These are phyloP conservation scores for Semnornis frantzii DNA, from an alignment of 2,113 vertebrate genomes.

Conservation along the genomic window DNA sequence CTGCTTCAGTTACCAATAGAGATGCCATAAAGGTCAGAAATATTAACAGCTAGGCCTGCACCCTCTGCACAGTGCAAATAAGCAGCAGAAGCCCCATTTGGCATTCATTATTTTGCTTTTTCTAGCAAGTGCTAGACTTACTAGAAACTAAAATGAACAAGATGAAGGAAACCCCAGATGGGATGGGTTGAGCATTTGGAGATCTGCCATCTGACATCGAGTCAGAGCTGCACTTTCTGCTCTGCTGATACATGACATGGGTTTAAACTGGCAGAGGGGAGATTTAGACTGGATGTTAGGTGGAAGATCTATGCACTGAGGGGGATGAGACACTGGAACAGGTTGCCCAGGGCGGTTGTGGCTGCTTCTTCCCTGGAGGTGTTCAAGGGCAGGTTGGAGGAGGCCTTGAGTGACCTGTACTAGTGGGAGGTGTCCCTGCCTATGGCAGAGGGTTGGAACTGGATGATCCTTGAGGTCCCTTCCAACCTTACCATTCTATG, in stretches of 20 bases:
- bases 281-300: no score
- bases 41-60: not conserved
- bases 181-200: conserved; percentile 24
- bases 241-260: not conserved
- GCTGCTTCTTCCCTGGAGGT: no score
- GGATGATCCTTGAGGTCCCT: no score
- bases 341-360: no score
- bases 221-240: not conserved
- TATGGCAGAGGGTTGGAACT: no score
- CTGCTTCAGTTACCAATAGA: not conserved
- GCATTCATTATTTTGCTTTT: conserved; percentile 36
- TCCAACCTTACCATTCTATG: no score
- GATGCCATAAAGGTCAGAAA: not conserved
- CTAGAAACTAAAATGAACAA: conserved; percentile 16
- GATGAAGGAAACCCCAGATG: conserved; percentile 23
- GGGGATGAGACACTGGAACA: no score
- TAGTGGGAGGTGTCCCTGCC: no score
- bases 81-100: not conserved
- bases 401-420: no score
- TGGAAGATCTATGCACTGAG: no score
- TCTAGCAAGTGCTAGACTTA: conserved; percentile 10
- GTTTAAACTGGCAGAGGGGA: no score
- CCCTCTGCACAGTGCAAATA: not conserved
- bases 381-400: no score
- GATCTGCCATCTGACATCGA: not conserved